phyloP scores from a whole-genome alignment of 2,888 invertebrate species.

The Trissolcus brochymenae region DNA sequence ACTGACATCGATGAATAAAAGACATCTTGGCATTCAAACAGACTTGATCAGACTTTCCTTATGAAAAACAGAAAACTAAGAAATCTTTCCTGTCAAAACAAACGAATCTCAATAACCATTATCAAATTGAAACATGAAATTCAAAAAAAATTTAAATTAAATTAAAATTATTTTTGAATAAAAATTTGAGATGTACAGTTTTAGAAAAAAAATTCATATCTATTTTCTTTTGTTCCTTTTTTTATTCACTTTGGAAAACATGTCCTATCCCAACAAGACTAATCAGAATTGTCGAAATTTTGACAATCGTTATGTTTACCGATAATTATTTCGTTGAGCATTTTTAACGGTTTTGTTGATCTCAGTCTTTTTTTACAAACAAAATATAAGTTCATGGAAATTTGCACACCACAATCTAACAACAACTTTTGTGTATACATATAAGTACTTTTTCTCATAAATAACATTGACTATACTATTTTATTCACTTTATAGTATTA shows the following conservation, averaged over 20 bases:
- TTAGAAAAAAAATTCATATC: too few species aligned
- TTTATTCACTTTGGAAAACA: too few species aligned
- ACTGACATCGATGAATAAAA: conserved; percentile 43
- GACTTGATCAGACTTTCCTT: not conserved
- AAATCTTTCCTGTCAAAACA: not conserved
- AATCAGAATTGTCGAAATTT: not conserved
- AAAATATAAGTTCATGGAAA: conserved; percentile 21
- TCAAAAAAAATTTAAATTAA: not conserved
- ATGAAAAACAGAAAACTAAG: not conserved
- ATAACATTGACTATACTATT: too few species aligned
- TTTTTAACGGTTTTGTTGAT: not conserved
- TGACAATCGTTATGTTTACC: too few species aligned
- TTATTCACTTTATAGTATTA: conserved; percentile 7
- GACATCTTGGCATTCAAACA: conserved; percentile 21
- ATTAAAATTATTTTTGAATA: not conserved
- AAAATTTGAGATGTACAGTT: too few species aligned
- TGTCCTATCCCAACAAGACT: not conserved
- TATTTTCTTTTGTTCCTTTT: too few species aligned
- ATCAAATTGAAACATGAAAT: not conserved
- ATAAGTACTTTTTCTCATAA: conserved; percentile 16
- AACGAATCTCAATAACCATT: not conserved
- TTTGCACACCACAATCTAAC: conserved; percentile 8
- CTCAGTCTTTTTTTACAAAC: conserved; percentile 28
- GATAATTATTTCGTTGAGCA: too few species aligned
- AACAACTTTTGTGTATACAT: conserved; percentile 25